Evolutionary conservation across 2,888 invertebrate species (phyloP).

Genomic region (Oxystoma pomonae): DNA sequence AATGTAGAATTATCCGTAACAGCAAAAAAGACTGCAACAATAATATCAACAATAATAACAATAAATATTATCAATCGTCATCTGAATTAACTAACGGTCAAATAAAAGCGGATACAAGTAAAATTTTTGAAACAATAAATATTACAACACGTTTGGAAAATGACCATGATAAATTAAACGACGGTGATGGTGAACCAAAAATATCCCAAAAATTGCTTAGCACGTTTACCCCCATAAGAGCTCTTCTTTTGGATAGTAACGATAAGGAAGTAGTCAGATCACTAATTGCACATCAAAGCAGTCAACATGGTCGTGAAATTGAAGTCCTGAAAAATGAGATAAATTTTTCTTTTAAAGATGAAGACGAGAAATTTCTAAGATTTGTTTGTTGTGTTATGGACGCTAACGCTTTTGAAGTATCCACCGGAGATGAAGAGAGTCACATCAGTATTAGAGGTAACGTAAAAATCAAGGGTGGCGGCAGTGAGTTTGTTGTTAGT

Average conservation of each 20-base stretch:
- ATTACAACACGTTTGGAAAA: too few species aligned
- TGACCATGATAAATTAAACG: background rate
- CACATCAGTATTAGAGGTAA: constrained; percentile 43
- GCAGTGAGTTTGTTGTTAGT: too few species aligned
- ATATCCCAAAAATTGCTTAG: constrained; percentile 37
- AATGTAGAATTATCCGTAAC: constrained; percentile 58
- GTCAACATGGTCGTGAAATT: constrained; percentile 58
- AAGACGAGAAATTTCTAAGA: constrained; percentile 58
- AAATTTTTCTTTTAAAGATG: constrained; percentile 50
- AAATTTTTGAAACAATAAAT: too few species aligned
- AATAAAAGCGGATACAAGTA: too few species aligned
- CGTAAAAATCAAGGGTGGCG: background rate
- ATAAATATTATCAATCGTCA: background rate
- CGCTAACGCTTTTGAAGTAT: constrained; percentile 65
- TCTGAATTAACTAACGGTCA: background rate
- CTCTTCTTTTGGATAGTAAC: constrained; percentile 45
- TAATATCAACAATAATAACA: background rate
- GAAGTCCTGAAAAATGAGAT: constrained; percentile 50
- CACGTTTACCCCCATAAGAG: constrained; percentile 48
- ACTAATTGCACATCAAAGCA: constrained; percentile 39
- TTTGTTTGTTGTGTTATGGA: constrained; percentile 59
- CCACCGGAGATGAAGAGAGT: constrained; percentile 45
- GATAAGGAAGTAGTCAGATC: constrained; percentile 51
- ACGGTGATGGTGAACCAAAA: constrained; percentile 36
- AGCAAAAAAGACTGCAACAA: background rate